Conservation (phyloP, 2,797 vertebrate species). For the Coluber constrictor region DNA sequence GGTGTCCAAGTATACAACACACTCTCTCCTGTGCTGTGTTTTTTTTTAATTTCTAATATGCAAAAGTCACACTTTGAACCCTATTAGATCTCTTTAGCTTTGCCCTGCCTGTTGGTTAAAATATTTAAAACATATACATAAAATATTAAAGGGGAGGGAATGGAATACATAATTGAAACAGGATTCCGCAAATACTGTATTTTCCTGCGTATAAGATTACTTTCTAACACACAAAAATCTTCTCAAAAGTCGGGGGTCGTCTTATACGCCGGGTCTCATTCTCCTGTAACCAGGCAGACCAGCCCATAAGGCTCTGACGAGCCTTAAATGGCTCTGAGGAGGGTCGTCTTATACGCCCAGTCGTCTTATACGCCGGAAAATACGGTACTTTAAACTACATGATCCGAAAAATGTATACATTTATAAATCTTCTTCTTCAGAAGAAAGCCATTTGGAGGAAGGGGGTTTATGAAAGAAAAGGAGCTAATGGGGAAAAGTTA, state of each 20-base stretch:
- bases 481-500: neutral
- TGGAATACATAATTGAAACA: neutral
- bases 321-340: too few relatives aligned
- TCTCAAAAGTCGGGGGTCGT: too few relatives aligned
- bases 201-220: too few relatives aligned
- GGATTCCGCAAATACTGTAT: neutral
- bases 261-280: too few relatives aligned
- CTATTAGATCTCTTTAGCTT: neutral
- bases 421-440: neutral
- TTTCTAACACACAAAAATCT: too few relatives aligned
- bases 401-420: neutral
- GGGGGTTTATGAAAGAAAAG: neutral
- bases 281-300: too few relatives aligned
- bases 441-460: neutral
- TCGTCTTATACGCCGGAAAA: too few relatives aligned
- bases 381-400: neutral
- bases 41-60: neutral
- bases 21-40: neutral
- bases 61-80: neutral
- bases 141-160: neutral
- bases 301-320: too few relatives aligned
- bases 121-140: neutral
- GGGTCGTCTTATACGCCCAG: too few relatives aligned
- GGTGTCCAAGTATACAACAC: constrained; percentile 45
- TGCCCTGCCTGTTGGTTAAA: neutral